Evolutionary conservation across 2,888 invertebrate species (phyloP).

Genomic region (Philereme transversata): DNA sequence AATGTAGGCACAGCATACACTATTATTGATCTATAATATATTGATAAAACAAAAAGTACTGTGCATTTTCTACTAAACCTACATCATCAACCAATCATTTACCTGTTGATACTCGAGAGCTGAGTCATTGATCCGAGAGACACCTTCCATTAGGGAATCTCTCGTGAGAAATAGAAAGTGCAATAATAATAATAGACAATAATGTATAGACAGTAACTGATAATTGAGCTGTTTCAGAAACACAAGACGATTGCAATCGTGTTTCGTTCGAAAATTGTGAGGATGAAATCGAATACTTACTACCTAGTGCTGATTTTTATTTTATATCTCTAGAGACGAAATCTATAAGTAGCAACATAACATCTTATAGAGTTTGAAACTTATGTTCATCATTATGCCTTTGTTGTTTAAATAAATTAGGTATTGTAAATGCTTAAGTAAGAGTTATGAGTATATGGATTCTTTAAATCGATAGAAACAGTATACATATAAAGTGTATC

Average conservation of each 20-base stretch:
- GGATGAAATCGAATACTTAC: neutral
- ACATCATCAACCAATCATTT: neutral
- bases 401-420: no score
- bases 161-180: constrained; percentile 30
- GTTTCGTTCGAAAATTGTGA: neutral
- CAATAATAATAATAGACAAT: constrained; percentile 19
- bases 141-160: constrained; percentile 24
- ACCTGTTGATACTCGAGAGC: neutral
- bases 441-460: no score
- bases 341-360: no score
- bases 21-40: no score
- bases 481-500: no score
- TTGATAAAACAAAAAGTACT: no score
- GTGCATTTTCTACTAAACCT: no score
- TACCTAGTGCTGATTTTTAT: neutral
- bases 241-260: constrained; percentile 3
- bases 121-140: neutral
- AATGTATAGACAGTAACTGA: constrained; percentile 5
- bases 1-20: no score
- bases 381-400: no score
- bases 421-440: no score
- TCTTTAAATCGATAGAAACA: neutral
- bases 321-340: no score
- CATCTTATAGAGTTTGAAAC: no score
- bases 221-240: neutral